Base-by-base conservation (phyloP, 2,113 vertebrate species). In the Zingel zingel region DNA sequence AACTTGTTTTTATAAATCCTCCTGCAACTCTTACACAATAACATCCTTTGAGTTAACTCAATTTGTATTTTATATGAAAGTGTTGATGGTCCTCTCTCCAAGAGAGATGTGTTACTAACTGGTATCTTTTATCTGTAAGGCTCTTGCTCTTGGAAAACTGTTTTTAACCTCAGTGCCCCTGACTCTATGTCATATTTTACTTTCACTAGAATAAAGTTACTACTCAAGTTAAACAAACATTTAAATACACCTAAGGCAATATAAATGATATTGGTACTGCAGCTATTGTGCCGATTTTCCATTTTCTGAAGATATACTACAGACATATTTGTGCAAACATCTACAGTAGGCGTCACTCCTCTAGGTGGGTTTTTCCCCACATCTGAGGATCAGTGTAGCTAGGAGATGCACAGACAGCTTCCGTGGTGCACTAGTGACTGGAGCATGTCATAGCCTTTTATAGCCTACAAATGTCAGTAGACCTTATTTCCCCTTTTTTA, bases 321-420 rank as follows among this genome's bases (percentile, higher is more conserved):
- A 6, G 59, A 56, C 67, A 14, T 56, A 11, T 39, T 45, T 36
- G 39, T 67, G 61, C 56, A 45, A 45, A 43, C 50, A 69, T 63
- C 25, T 51, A 39, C 39, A 39, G 39, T 39, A 18, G 16, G 50
- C 3, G 25, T 64, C 45, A 19, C 25, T 36, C 30, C 48, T 64
- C 16, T 36, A 3, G 4, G 33, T 77, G 54, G 53, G n/a, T 53
- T 65, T 86, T 67, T 63, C 57, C 27, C 54, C 10, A 73, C 48
- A 57, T 58, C 18, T 68, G 27, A 6, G 12, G 48, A 62, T 13
- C 4, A 18, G 16, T 6, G 50, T 79, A 79, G 67, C 67, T 56
- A 69, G 33, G 56, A 79, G 58, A 74, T 9, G 1, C 14, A 6
- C 21, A 16, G n/a, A 23, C 43, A 68, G 10, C 45, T 18, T 79